Evolutionary conservation across 1,140 invertebrate genomes (phyloP).

Genomic region (Samia ricini): DNA sequence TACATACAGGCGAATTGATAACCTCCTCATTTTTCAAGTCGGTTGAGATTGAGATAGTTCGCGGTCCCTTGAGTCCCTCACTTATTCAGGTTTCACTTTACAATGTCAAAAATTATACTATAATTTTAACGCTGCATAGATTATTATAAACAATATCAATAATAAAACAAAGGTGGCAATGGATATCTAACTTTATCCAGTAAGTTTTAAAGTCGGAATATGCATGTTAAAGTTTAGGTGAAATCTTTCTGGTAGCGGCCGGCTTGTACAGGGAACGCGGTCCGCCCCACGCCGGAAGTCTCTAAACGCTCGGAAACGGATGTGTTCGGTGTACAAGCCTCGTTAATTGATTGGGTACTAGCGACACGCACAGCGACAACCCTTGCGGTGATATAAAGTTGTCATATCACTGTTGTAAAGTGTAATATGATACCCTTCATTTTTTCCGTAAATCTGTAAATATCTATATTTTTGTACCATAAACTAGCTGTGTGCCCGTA

Average conservation of each 20-base stretch:
- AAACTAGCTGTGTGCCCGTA: too few species aligned
- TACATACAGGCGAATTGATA: too few species aligned
- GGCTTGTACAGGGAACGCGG: neutral
- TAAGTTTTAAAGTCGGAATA: neutral
- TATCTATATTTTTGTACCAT: too few species aligned
- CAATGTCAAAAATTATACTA: neutral
- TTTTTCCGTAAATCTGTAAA: too few species aligned
- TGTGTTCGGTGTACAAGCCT: constrained; percentile 53
- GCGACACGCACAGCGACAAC: constrained; percentile 39
- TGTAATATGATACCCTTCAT: neutral
- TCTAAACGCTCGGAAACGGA: constrained; percentile 73
- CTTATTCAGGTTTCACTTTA: too few species aligned
- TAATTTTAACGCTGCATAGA: neutral
- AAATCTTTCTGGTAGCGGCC: neutral
- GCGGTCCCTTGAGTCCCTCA: too few species aligned
- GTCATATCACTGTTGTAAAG: neutral
- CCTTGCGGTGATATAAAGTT: constrained; percentile 32
- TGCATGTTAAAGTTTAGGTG: neutral
- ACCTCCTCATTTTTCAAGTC: too few species aligned
- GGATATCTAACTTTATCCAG: constrained; percentile 1
- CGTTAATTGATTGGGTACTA: constrained; percentile 68
- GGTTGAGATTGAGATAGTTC: too few species aligned
- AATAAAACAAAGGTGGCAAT: constrained; percentile 25
- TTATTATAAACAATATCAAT: neutral
- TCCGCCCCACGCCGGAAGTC: constrained; percentile 59